Conservation (phyloP, 2,113 vertebrate genomes). For the Larimichthys polyactis region DNA sequence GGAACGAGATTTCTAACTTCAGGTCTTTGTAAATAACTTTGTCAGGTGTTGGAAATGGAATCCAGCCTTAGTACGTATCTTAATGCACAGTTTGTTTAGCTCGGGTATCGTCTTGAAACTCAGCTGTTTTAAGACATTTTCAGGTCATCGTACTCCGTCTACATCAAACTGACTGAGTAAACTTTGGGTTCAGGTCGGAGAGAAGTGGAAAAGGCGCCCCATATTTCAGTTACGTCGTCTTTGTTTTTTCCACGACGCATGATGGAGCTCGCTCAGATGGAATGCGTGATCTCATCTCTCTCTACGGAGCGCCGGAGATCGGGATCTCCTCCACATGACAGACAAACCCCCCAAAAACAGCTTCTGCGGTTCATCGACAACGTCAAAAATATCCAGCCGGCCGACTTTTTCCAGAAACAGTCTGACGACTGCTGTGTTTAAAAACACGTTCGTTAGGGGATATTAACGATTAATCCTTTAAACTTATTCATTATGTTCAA, state of each 20-base stretch:
- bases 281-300: slow-evolving; percentile 73
- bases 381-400: no score
- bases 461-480: neutral
- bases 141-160: neutral
- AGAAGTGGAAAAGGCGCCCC: neutral
- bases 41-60: neutral
- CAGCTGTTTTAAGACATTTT: neutral
- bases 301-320: slow-evolving; percentile 19
- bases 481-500: neutral
- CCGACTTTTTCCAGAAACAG: neutral
- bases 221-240: slow-evolving; percentile 20
- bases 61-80: neutral
- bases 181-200: neutral
- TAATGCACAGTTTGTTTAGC: neutral
- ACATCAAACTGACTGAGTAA: slow-evolving; percentile 3
- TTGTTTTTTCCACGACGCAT: slow-evolving; percentile 25
- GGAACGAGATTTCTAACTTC: neutral
- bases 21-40: neutral
- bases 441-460: no score
- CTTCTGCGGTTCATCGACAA: neutral
- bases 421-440: no score
- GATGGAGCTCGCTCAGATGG: slow-evolving; percentile 41
- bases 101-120: neutral
- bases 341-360: neutral
- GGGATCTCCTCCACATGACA: slow-evolving; percentile 26